Percentiles rank a stretch among this genome's conserved stretches.
These are phyloP conservation scores for Phoxinus dragarum DNA, from an alignment of 2,797 vertebrate genomes.

Conservation along the genomic window DNA sequence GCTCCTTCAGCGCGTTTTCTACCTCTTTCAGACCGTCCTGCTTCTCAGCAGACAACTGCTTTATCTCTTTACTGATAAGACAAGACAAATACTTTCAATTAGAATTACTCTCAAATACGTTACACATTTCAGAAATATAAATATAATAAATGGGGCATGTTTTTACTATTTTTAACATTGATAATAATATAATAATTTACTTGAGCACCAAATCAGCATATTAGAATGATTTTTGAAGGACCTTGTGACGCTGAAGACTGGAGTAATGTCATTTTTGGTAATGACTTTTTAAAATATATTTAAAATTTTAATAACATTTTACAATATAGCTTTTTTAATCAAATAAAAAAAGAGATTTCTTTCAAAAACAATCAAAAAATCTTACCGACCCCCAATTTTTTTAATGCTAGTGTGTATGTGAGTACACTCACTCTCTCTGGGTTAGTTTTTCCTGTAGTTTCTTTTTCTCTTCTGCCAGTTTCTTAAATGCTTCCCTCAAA, in stretches of 20 bases:
- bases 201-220: background rate
- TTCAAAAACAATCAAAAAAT: background rate
- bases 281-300: background rate
- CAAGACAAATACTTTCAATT: background rate
- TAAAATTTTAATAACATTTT: background rate
- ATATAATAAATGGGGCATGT: background rate
- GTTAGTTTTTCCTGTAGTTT: slow-evolving; percentile 77
- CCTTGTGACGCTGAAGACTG: background rate
- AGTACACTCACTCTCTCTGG: slow-evolving; percentile 81
- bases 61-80: slow-evolving; percentile 75
- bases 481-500: slow-evolving; percentile 72
- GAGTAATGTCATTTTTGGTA: background rate
- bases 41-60: slow-evolving; percentile 73
- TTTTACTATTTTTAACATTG: background rate
- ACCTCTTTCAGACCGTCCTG: slow-evolving; percentile 74
- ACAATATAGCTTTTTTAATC: background rate
- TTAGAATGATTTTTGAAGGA: background rate
- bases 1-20: slow-evolving; percentile 69
- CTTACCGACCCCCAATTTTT: background rate
- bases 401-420: background rate
- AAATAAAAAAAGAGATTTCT: background rate
- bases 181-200: background rate
- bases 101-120: background rate
- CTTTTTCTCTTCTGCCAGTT: slow-evolving; percentile 75
- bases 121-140: background rate